Evolutionary conservation across 2,888 invertebrate genomes (phyloP).

Genomic region (Barypeithes pellucidus): DNA sequence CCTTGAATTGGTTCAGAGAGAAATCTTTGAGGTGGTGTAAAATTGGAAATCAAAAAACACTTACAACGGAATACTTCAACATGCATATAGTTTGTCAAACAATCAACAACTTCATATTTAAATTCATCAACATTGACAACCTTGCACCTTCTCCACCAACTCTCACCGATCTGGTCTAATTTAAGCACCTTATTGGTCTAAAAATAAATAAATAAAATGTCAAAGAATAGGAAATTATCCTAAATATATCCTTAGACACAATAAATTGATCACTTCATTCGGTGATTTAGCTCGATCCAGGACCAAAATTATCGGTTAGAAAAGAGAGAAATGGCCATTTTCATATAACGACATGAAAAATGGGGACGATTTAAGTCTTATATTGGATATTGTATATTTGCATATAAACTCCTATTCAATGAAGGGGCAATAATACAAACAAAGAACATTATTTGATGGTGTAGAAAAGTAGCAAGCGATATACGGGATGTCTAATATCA

Average conservation of each 20-base stretch:
- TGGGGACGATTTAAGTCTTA: too few relatives aligned
- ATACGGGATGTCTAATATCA: slow-evolving; percentile 32
- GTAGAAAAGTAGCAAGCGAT: slow-evolving; percentile 44
- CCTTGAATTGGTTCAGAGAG: too few relatives aligned
- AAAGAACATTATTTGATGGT: slow-evolving; percentile 49
- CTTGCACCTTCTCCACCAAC: slow-evolving; percentile 96
- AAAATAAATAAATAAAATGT: slow-evolving; percentile 60
- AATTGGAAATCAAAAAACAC: too few relatives aligned
- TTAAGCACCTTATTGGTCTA: slow-evolving; percentile 90
- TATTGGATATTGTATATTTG: slow-evolving; percentile 44
- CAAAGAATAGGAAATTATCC: too few relatives aligned
- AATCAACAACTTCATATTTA: slow-evolving; percentile 69
- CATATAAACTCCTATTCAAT: slow-evolving; percentile 47
- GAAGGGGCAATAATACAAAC: slow-evolving; percentile 51
- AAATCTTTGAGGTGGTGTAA: too few relatives aligned
- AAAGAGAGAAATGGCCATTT: too few relatives aligned
- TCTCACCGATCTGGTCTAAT: slow-evolving; percentile 91
- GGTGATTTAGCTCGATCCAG: too few relatives aligned
- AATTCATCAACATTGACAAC: slow-evolving; percentile 71
- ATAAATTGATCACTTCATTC: too few relatives aligned
- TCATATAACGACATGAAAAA: too few relatives aligned
- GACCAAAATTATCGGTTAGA: too few relatives aligned
- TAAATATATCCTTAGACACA: too few relatives aligned
- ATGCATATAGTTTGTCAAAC: slow-evolving; percentile 88
- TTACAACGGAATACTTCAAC: slow-evolving; percentile 90